phyloP scores from a whole-genome alignment of 2,797 vertebrate species.

The Poeciliopsis gracilis region DNA sequence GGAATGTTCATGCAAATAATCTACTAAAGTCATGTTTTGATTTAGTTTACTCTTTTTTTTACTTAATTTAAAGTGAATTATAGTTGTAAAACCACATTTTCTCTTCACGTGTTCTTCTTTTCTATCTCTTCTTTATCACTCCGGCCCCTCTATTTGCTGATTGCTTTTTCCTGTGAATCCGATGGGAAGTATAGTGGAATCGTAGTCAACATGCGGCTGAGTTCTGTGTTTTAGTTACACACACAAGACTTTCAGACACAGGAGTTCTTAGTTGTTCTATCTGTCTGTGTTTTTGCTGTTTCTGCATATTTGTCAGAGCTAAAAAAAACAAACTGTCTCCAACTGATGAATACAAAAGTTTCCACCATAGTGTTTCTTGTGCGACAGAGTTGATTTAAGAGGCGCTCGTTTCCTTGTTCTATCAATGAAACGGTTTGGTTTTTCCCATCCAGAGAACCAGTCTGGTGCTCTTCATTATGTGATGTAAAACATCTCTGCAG shows the following conservation, averaged over 20 bases:
- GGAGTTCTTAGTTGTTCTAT: conserved; percentile 19
- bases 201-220: conserved; percentile 52
- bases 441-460: neutral
- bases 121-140: conserved; percentile 35
- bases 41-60: neutral
- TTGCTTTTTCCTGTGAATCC: conserved; percentile 36
- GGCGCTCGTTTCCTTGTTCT: neutral
- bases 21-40: neutral
- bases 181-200: conserved; percentile 45
- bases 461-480: neutral
- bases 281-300: conserved; percentile 7
- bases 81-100: neutral
- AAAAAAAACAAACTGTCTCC: neutral
- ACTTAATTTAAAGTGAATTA: neutral
- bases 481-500: neutral
- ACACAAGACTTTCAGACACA: conserved; percentile 52
- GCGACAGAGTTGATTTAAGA: neutral
- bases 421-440: neutral
- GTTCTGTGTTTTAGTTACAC: conserved; percentile 58
- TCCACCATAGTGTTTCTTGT: neutral
- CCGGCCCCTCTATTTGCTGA: conserved; percentile 33
- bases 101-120: conserved; percentile 19
- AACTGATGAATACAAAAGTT: neutral
- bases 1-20: neutral
- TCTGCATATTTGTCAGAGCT: neutral